Base-by-base conservation (phyloP, 2,888 invertebrate genomes). In the Alsophila aescularia region DNA sequence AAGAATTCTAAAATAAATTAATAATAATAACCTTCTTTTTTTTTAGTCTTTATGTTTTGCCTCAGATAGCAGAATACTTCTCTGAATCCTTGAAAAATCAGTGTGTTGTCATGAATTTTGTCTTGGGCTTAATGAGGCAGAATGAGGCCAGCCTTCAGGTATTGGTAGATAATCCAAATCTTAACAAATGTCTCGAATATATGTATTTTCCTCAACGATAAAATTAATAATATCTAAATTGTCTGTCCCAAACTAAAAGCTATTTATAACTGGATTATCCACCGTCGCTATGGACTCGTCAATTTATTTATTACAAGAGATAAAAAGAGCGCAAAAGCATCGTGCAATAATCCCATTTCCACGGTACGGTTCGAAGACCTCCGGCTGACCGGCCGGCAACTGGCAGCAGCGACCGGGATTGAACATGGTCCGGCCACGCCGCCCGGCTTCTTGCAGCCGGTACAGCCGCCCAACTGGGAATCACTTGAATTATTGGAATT, bases 311-410 rank as follows among this genome's bases (percentile, higher is more conserved):
- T 66, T 60, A 58, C 59, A 60, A 54, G 72, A 72, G 65, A 62
- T 68, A 76, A 73, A 81, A 77, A 73, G 74, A 84, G 83, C 77
- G 79, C 81, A 75, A 83, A 86, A 75, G 73, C 79, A 77, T 80
- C 85, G 85, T 77, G 84, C 81, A 83, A 82, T 86, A 88, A 87
- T 87, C 84, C 80, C 80, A 86, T 87, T 87, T 87, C 83, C 85
- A 87, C 85, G 86, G 85, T 82, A 62, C 59, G 82, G 86, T 86
- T 87, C 84, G 82, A 73, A 86, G 85, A 86, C 84, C 84, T 74
- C 80, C 70, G 71, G 16, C 68, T 60, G 64, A 52, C 43, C 53
- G 59, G 50, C 58, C 52, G 60, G 43, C 53, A 42, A 16, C 13
- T 60, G 40, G 69, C 24, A n/a, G 35, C 35, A 13, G 24, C 2